A percentile compares a stretch with the other conserved stretches of the same genome.
Evolutionary conservation across 2,888 invertebrate species (phyloP).

Genomic region (Cyrtodaria siliqua): DNA sequence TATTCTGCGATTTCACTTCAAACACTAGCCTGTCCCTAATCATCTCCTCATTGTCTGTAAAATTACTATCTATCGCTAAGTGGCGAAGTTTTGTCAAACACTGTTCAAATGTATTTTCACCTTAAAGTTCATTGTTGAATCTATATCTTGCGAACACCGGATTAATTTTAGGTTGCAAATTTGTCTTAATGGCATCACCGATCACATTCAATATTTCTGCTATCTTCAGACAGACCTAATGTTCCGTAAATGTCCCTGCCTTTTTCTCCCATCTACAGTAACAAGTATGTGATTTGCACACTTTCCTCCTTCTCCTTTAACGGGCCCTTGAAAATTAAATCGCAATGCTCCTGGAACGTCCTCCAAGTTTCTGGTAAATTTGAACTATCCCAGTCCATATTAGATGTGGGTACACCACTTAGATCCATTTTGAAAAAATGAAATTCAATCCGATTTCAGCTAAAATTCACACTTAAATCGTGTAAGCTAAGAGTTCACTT

Average conservation of each 20-base stretch:
- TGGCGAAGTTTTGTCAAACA: conserved; percentile 7
- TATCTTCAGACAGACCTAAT: conserved; percentile 13
- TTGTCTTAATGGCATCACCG: conserved; percentile 11
- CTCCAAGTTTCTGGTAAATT: conserved; percentile 41
- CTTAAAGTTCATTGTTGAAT: conserved; percentile 24
- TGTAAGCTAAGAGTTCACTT: no score
- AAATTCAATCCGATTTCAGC: no score
- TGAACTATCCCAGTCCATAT: conserved; percentile 31
- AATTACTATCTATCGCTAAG: conserved; percentile 1
- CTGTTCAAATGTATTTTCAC: neutral
- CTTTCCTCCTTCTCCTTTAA: conserved; percentile 16
- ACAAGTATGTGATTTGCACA: conserved; percentile 14
- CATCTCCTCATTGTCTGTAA: conserved; percentile 15
- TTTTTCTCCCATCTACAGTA: conserved; percentile 35
- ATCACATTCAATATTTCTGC: conserved; percentile 8
- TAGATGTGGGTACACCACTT: conserved; percentile 2
- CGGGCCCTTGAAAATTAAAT: conserved; percentile 38
- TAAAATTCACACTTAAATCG: no score
- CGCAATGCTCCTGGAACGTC: conserved; percentile 26
- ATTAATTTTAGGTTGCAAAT: conserved; percentile 31
- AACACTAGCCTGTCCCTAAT: conserved; percentile 21
- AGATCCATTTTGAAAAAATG: no score
- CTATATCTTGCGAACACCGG: conserved; percentile 32
- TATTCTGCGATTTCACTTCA: neutral
- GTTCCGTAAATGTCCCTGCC: conserved; percentile 45